Evolutionary conservation across 2,888 invertebrate species (phyloP).

Genomic region (Thymelicus acteon): DNA sequence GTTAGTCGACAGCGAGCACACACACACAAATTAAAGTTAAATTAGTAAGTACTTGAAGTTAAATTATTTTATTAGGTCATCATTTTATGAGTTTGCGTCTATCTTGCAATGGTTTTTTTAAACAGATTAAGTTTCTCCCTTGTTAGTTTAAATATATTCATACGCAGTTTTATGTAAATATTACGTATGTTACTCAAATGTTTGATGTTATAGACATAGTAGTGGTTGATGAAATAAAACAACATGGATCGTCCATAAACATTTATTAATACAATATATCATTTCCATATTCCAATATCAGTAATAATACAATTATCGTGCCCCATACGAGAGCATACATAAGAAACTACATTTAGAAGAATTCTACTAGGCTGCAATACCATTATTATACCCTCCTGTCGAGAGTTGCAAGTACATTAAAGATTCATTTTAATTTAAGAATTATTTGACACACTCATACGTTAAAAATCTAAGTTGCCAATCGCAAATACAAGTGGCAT

Average conservation of each 20-base stretch:
- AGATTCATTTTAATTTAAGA: conserved; percentile 69
- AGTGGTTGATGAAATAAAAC: conserved; percentile 44
- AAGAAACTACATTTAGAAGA: conserved; percentile 80
- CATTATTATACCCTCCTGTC: conserved; percentile 71
- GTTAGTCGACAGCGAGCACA: no score
- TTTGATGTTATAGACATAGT: no score
- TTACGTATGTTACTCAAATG: no score
- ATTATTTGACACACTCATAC: conserved; percentile 72
- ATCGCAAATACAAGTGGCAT: conserved; percentile 79
- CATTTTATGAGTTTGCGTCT: no score
- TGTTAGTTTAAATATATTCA: no score
- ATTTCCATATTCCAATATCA: conserved; percentile 80
- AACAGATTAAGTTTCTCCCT: no score
- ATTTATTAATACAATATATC: conserved; percentile 83
- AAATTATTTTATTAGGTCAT: no score
- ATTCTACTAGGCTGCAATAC: conserved; percentile 78
- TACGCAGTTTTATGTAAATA: no score
- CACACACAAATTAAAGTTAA: no score
- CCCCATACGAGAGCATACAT: conserved; percentile 67
- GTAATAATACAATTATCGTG: conserved; percentile 74
- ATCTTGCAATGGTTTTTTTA: no score
- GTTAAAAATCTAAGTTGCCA: conserved; percentile 79
- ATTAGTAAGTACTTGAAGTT: no score
- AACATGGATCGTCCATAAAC: conserved; percentile 72
- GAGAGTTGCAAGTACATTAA: conserved; percentile 72